These are phyloP conservation scores for Gymnocypris eckloni DNA, from an alignment of 2,797 vertebrate genomes.

Conservation along the genomic window DNA sequence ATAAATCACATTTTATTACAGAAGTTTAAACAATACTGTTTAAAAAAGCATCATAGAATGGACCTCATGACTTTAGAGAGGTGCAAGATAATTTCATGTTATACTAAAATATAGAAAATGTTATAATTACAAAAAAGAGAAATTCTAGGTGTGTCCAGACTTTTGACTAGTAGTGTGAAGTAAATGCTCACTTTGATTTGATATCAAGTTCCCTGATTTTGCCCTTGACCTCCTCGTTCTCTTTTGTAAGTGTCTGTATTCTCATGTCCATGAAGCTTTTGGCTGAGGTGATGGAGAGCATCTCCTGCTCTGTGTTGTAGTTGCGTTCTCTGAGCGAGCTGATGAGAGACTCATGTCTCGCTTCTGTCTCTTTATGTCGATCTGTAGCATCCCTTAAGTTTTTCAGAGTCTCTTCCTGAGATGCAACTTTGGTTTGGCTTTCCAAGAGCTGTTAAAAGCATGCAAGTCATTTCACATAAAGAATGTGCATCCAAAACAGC, in stretches of 20 bases:
- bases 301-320: constrained; percentile 78
- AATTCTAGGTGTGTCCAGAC: neutral
- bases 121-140: too few species aligned
- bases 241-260: constrained; percentile 69
- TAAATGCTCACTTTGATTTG: constrained; percentile 76
- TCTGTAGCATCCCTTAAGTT: constrained; percentile 77
- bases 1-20: too few species aligned
- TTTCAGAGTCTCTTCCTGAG: constrained; percentile 75
- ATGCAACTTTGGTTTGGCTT: constrained; percentile 70
- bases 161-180: neutral
- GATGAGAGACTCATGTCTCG: constrained; percentile 78
- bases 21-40: neutral
- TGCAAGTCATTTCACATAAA: neutral
- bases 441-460: constrained; percentile 72
- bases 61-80: neutral
- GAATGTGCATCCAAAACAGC: neutral
- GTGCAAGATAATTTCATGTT: neutral
- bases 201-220: constrained; percentile 66
- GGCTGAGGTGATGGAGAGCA: constrained; percentile 57
- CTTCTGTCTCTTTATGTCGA: constrained; percentile 76
- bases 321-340: constrained; percentile 73
- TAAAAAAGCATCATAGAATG: neutral
- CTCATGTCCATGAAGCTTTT: constrained; percentile 73
- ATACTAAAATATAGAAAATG: neutral
- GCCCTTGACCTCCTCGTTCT: constrained; percentile 75